phyloP scores from a whole-genome alignment of 2,797 vertebrate genomes.

The Mormyrus hasselquistii region DNA sequence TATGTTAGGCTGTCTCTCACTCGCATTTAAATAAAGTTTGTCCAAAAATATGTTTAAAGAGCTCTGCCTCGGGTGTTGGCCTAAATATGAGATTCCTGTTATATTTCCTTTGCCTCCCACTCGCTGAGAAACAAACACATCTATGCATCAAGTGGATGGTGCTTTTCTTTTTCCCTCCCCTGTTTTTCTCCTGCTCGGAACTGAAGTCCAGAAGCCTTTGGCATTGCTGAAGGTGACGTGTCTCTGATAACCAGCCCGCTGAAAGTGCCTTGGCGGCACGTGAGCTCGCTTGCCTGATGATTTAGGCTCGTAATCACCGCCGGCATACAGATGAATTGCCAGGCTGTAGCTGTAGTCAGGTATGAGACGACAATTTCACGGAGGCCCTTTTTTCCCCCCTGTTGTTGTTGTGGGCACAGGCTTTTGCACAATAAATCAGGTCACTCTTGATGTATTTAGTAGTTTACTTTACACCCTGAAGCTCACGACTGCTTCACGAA shows the following conservation, averaged over 20 bases:
- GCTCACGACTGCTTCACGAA: slow-evolving; percentile 29
- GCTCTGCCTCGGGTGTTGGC: neutral
- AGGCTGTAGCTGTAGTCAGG: slow-evolving; percentile 60
- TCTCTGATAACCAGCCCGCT: neutral
- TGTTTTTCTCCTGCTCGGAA: neutral
- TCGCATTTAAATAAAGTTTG: neutral
- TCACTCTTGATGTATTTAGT: slow-evolving; percentile 61
- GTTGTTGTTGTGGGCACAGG: slow-evolving; percentile 44
- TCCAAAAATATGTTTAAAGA: slow-evolving; percentile 10
- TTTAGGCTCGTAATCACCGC: slow-evolving; percentile 63
- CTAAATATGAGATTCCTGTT: neutral
- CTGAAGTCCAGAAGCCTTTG: neutral
- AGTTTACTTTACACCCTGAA: slow-evolving; percentile 54
- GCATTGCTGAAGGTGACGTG: neutral
- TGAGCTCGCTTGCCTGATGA: slow-evolving; percentile 56
- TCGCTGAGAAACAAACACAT: neutral
- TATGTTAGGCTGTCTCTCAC: neutral
- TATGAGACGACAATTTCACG: slow-evolving; percentile 59
- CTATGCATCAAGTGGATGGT: neutral
- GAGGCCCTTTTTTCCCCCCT: slow-evolving; percentile 43
- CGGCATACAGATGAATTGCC: slow-evolving; percentile 64
- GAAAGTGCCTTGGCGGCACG: slow-evolving; percentile 54
- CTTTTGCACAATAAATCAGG: slow-evolving; percentile 60
- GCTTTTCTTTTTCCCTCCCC: neutral
- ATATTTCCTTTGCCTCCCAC: neutral